A percentile compares a stretch with the other conserved stretches of the same genome.
Evolutionary conservation across 1,140 invertebrate species (phyloP).

Genomic region (Zaprionus davidi): DNA sequence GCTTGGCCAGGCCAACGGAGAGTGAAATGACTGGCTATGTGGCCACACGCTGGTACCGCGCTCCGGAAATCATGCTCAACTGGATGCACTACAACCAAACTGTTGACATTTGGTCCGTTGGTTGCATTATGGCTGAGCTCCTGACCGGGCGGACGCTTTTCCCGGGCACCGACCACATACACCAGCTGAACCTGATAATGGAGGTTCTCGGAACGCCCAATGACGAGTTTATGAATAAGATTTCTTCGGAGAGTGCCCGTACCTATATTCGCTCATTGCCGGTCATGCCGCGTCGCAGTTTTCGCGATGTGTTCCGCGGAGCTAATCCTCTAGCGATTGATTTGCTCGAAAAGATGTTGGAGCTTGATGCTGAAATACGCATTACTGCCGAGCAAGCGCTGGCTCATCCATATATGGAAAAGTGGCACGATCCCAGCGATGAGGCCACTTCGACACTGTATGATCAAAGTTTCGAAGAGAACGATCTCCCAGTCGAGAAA

Average conservation of each 20-base stretch:
- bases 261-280: slow-evolving; percentile 98
- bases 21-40: slow-evolving; percentile 99
- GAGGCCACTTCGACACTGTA: slow-evolving; percentile 95
- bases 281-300: slow-evolving; percentile 94
- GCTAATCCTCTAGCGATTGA: slow-evolving; percentile 97
- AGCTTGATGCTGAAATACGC: slow-evolving; percentile 96
- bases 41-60: slow-evolving; percentile 97
- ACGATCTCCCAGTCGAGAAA: slow-evolving; percentile 96
- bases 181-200: slow-evolving; percentile 98
- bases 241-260: slow-evolving; percentile 95
- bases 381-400: slow-evolving; percentile 97
- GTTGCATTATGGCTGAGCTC: slow-evolving; percentile 99
- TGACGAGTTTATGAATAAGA: slow-evolving; percentile 96
- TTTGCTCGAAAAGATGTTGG: slow-evolving; percentile 97
- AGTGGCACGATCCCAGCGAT: slow-evolving; percentile 97
- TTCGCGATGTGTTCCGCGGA: slow-evolving; percentile 94
- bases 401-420: slow-evolving; percentile 92
- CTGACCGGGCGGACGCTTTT: slow-evolving; percentile 96
- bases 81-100: slow-evolving; percentile 99
- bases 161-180: slow-evolving; percentile 99
- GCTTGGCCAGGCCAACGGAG: slow-evolving; percentile 97
- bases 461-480: slow-evolving; percentile 98
- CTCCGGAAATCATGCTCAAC: slow-evolving; percentile 99
- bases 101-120: slow-evolving; percentile 99
- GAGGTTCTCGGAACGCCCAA: slow-evolving; percentile 96